Evolutionary conservation across 2,113 vertebrate genomes (phyloP), one percentile per base, ranked within the genome.

Genomic region (Calypte anna): DNA sequence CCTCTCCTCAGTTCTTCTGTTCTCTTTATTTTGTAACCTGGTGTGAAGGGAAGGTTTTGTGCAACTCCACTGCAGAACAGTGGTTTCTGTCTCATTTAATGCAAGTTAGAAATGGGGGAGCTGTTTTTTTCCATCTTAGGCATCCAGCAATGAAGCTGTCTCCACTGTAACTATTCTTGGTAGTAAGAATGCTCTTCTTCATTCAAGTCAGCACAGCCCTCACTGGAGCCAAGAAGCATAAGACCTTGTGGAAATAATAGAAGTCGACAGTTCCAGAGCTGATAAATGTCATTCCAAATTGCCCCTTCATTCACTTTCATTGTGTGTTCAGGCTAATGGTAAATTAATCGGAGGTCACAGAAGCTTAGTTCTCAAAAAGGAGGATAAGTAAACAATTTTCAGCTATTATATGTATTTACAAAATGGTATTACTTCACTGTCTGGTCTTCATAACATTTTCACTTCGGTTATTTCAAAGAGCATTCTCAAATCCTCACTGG

Each of bases 281-380:
- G 97, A 97, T 93, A 97, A 98, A 98, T 96, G 96, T 92, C 97
- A 96, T 93, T 96, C 88, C 91, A 92, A 96, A 96, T 93, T 96
- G 89, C 81, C 96, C 94, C 97, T 96, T 96, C 82, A 72, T 96
- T 96, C 84, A 91, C 74, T 93, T 91, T 77, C 89, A 85, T 68
- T 85, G 81, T 96, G 88, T 95, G 85, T 66, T 94, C 83, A 94
- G 94, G 92, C 86, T 97, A 96, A 96, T 90, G 77, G 89, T 93
- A 91, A 93, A 96, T 94, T 97, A 97, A 96, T 96, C 44, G 12
- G 94, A 95, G 94, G 74, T 90, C 87, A 88, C 69, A 83, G 69
- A 93, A 70, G 69, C 86, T 91, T 88, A 50, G 58, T 95, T 89
- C 67, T 95, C 87, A 94, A 82, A 78, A 67, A 86, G 53, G 62